Evolutionary conservation across 2,113 vertebrate genomes (phyloP).

Genomic region (Probosciger aterrimus): DNA sequence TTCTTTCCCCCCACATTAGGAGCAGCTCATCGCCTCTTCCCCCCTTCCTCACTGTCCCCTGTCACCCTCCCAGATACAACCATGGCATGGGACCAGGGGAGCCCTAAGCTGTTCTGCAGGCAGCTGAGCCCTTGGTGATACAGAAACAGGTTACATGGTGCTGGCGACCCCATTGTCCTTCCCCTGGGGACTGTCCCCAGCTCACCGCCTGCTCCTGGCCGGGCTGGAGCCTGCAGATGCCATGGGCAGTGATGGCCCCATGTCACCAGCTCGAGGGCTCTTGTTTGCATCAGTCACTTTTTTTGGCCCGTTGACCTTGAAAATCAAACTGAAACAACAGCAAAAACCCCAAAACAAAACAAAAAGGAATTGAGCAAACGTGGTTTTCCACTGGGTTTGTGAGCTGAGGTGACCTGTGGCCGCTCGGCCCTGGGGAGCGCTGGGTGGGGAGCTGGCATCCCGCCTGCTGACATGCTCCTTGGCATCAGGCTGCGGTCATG

Average conservation of each 20-base stretch:
- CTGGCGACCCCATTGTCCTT: not conserved
- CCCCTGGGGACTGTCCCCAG: not conserved
- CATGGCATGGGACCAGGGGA: too few relatives aligned
- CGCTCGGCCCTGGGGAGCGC: rapidly evolving
- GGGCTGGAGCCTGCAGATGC: not conserved
- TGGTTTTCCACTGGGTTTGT: not conserved
- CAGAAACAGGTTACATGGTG: not conserved
- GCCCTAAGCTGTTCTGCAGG: rapidly evolving
- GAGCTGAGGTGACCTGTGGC: not conserved
- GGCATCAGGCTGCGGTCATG: not conserved
- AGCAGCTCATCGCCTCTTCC: not conserved
- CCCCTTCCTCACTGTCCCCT: not conserved
- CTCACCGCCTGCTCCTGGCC: not conserved
- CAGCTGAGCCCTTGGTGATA: not conserved
- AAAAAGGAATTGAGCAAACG: not conserved
- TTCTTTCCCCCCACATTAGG: not conserved
- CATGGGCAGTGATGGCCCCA: rapidly evolving
- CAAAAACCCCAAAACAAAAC: too few relatives aligned
- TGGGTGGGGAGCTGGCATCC: not conserved
- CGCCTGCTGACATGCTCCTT: not conserved
- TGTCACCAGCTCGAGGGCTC: not conserved
- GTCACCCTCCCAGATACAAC: not conserved
- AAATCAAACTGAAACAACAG: not conserved
- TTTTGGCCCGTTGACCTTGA: not conserved
- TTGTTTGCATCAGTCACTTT: not conserved